Percentiles rank a stretch among this genome's conserved stretches.
phyloP scores from a whole-genome alignment of 2,797 vertebrate species.

The Artibeus lituratus region DNA sequence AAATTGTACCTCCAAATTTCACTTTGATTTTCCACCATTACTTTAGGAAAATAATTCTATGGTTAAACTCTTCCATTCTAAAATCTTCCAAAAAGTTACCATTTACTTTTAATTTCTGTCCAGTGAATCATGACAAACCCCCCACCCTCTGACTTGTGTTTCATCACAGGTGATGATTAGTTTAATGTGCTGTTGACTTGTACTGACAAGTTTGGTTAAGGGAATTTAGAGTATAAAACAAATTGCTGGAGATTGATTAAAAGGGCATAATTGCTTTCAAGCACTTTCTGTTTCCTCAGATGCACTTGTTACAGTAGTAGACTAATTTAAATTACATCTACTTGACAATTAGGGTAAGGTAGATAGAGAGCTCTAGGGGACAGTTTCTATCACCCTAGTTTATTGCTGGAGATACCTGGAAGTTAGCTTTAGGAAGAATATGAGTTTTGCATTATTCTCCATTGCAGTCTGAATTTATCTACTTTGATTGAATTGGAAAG shows the following conservation, averaged over 20 bases:
- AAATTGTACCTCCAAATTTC: background rate
- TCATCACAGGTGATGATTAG: slow-evolving; percentile 9
- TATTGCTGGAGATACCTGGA: background rate
- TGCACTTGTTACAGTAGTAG: background rate
- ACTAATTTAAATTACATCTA: background rate
- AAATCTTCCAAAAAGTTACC: background rate
- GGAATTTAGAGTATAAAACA: slow-evolving; percentile 13
- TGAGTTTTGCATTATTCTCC: background rate
- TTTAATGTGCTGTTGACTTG: background rate
- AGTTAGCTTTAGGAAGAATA: slow-evolving; percentile 10
- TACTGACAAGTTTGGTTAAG: background rate
- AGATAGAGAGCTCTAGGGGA: background rate
- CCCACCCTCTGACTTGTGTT: background rate
- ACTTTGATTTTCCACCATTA: background rate
- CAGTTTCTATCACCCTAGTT: background rate
- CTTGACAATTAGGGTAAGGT: background rate
- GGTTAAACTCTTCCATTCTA: background rate
- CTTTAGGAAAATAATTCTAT: background rate
- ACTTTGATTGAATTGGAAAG: background rate
- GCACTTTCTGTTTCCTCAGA: background rate
- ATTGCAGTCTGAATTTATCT: background rate
- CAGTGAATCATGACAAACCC: background rate
- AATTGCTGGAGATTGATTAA: background rate
- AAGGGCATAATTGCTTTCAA: background rate
- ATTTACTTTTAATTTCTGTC: background rate